Conservation (phyloP, 37 sponge, comb jelly and placozoan genomes). For the Cliona cf. orientalis region DNA sequence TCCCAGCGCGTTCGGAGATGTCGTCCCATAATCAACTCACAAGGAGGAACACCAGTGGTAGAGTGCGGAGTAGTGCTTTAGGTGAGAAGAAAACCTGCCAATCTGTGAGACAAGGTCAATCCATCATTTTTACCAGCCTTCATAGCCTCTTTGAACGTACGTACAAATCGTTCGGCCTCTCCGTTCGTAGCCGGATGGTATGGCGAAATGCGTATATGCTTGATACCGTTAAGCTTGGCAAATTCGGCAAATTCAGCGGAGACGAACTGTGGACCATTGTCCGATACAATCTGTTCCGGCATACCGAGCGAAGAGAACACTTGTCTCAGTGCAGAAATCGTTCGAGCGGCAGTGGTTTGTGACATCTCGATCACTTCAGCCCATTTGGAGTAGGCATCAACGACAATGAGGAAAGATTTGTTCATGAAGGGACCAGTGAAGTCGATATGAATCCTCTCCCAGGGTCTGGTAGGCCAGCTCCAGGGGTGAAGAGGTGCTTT, state of each 20-base stretch:
- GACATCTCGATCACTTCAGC: neutral
- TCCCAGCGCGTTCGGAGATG: conserved; percentile 2
- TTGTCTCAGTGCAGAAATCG: neutral
- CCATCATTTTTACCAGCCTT: too few relatives aligned
- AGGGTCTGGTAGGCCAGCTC: conserved; percentile 1
- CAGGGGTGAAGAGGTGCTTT: conserved; percentile 4
- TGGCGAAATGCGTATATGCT: too few relatives aligned
- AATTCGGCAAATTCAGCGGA: too few relatives aligned
- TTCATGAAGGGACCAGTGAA: neutral
- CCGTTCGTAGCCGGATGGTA: too few relatives aligned
- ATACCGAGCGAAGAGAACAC: neutral
- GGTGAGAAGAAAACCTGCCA: conserved; percentile 29
- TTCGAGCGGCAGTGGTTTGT: neutral
- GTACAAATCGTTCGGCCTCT: too few relatives aligned
- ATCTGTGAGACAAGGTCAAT: too few relatives aligned
- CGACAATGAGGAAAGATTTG: neutral
- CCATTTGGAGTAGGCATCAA: conserved; percentile 5
- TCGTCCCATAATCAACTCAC: conserved; percentile 31
- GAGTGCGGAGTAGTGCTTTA: conserved; percentile 19
- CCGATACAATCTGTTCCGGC: conserved; percentile 3
- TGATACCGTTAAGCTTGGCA: too few relatives aligned
- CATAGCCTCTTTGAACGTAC: too few relatives aligned
- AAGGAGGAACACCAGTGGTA: conserved; percentile 30
- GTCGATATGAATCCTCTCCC: neutral
- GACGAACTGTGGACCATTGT: conserved; percentile 6